These are phyloP conservation scores for Geotrupes spiniger DNA, from an alignment of 2,888 invertebrate genomes.

Conservation along the genomic window DNA sequence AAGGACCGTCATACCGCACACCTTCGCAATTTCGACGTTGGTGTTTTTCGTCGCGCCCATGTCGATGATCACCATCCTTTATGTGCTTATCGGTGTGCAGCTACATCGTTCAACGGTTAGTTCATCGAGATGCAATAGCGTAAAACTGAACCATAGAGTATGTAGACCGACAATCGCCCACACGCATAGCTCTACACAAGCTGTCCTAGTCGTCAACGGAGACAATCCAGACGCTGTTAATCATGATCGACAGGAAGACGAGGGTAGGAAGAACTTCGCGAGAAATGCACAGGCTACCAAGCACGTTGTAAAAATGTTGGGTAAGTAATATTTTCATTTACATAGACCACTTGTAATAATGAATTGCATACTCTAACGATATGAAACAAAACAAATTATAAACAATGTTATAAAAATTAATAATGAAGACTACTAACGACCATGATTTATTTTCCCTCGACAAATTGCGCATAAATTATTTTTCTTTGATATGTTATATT, in stretches of 20 bases:
- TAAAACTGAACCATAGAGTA: slow-evolving; percentile 42
- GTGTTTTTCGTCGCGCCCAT: slow-evolving; percentile 61
- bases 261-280: slow-evolving; percentile 47
- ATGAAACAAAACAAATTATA: too few relatives aligned
- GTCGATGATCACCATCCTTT: slow-evolving; percentile 58
- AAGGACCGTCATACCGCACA: slow-evolving; percentile 47
- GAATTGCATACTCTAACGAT: too few relatives aligned
- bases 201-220: slow-evolving; percentile 30
- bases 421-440: too few relatives aligned
- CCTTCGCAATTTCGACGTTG: slow-evolving; percentile 56
- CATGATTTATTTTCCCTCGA: too few relatives aligned
- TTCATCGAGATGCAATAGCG: slow-evolving; percentile 42
- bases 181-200: slow-evolving; percentile 29
- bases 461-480: too few relatives aligned
- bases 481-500: too few relatives aligned
- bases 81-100: slow-evolving; percentile 52
- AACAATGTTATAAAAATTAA: too few relatives aligned
- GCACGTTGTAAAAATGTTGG: slow-evolving; percentile 59
- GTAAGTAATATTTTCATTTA: too few relatives aligned
- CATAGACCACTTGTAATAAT: too few relatives aligned
- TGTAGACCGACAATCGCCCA: slow-evolving; percentile 34
- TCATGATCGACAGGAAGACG: slow-evolving; percentile 37
- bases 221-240: slow-evolving; percentile 15
- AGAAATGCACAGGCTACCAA: slow-evolving; percentile 47
- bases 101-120: slow-evolving; percentile 45